Base-by-base conservation (phyloP, 2,797 vertebrate genomes). In the Babyrousa celebensis region DNA sequence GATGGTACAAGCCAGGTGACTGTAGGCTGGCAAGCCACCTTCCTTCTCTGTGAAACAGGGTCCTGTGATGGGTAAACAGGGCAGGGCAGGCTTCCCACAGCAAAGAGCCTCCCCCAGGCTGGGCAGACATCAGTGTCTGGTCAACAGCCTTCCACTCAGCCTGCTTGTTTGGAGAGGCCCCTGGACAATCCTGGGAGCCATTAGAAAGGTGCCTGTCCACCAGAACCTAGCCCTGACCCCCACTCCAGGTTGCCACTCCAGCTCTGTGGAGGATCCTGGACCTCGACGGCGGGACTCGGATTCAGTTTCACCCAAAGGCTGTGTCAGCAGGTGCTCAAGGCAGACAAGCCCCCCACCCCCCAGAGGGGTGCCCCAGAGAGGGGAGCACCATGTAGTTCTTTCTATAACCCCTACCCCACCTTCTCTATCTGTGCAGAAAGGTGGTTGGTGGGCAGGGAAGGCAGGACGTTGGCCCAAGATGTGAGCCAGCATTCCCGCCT, bases 391-490 rank as follows among this genome's bases (percentile, higher is more conserved):
- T 1, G n/a, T 9, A 23, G 20, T 1, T n/a, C n/a, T 72, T 65
- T 17, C 82, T 48, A 52, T 67, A 60, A 91, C n/a, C 16, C 9
- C 48, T 21, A 27, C 1, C 36, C 1, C 40, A 0, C 36, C 43
- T n/a, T 32, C 79, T 32, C 18, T 21, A 1, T 27, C 65, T 27
- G 23, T 21, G 32, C 36, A 27, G 27, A 5, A 8, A 60, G 10
- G 48, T 16, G 25, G 21, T 71, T 12, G 14, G 12, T 36, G n/a
- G 23, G 58, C n/a, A 20, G 6, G 0, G 25, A 32, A 29, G 43
- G 40, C 2, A 67, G 7, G 21, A 27, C 3, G 0, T 15, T 6
- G 2, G 20, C 32, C 27, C 27, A 6, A 12, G 12, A 27, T 4
- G 65, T 32, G 40, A 32, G 10, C 21, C 40, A 29, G 32, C 27